phyloP scores from a whole-genome alignment of 2,888 invertebrate genomes.

The Mimas tiliae region DNA sequence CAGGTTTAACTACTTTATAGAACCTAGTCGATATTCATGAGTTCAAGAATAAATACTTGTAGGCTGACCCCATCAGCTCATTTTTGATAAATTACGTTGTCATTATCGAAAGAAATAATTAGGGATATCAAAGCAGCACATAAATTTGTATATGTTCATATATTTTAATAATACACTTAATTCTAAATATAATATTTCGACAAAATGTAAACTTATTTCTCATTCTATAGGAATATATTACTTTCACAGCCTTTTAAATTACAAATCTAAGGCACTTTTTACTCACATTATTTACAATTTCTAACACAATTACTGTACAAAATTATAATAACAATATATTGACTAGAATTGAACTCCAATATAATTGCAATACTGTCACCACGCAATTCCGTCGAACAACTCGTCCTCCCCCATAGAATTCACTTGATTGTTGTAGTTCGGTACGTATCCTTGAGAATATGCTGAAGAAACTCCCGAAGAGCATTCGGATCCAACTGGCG shows the following conservation, averaged over 20 bases:
- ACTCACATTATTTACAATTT: neutral
- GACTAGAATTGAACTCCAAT: conserved; percentile 55
- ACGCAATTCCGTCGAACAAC: conserved; percentile 91
- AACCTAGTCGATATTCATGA: no score
- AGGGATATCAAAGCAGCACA: no score
- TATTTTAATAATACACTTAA: conserved; percentile 14
- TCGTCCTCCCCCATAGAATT: conserved; percentile 93
- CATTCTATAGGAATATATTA: conserved; percentile 33
- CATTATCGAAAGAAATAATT: no score
- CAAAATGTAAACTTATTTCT: neutral
- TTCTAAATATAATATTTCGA: neutral
- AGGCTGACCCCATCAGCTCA: no score
- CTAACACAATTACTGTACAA: neutral
- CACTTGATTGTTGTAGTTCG: conserved; percentile 60
- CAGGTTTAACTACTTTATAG: no score
- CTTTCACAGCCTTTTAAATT: conserved; percentile 39
- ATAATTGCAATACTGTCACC: conserved; percentile 89
- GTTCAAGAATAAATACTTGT: no score
- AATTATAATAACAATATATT: conserved; percentile 32
- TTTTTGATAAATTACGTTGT: no score
- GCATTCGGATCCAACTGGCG: conserved; percentile 88
- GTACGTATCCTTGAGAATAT: conserved; percentile 58
- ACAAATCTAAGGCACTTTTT: conserved; percentile 8
- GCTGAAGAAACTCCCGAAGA: conserved; percentile 84
- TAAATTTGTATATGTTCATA: no score